phyloP scores from a whole-genome alignment of 2,888 invertebrate genomes.

The Eristalinus aeneus region DNA sequence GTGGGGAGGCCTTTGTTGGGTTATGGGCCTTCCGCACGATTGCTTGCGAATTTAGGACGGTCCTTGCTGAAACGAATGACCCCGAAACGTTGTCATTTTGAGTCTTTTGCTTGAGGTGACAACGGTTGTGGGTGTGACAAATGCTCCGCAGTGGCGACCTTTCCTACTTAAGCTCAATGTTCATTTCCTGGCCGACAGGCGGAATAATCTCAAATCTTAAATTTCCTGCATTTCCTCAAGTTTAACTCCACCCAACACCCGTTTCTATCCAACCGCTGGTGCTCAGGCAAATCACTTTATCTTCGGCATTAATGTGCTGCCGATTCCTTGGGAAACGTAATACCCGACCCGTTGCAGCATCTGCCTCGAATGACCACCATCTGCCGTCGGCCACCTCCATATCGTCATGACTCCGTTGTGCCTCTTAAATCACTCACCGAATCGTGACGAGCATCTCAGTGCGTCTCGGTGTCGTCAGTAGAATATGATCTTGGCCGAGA shows the following conservation, averaged over 20 bases:
- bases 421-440: slow-evolving; percentile 44
- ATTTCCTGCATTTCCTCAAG: too few relatives aligned
- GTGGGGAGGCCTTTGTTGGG: neutral
- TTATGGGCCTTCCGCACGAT: neutral
- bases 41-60: neutral
- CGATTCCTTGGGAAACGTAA: neutral
- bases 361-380: slow-evolving; percentile 21
- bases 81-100: too few relatives aligned
- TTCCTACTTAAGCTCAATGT: too few relatives aligned
- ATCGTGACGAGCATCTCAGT: slow-evolving; percentile 45
- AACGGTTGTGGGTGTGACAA: too few relatives aligned
- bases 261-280: too few relatives aligned
- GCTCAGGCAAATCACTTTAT: too few relatives aligned
- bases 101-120: too few relatives aligned
- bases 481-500: slow-evolving; percentile 29
- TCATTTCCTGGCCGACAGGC: too few relatives aligned
- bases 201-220: too few relatives aligned
- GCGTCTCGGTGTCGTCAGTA: slow-evolving; percentile 29
- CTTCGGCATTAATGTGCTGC: neutral
- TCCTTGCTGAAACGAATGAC: too few relatives aligned
- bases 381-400: neutral
- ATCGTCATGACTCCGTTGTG: neutral
- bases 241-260: too few relatives aligned
- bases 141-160: too few relatives aligned
- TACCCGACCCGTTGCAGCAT: neutral